Percentiles rank a stretch among this genome's conserved stretches.
Conservation (phyloP, 2,888 invertebrate species). For the Archips crataeganus region DNA sequence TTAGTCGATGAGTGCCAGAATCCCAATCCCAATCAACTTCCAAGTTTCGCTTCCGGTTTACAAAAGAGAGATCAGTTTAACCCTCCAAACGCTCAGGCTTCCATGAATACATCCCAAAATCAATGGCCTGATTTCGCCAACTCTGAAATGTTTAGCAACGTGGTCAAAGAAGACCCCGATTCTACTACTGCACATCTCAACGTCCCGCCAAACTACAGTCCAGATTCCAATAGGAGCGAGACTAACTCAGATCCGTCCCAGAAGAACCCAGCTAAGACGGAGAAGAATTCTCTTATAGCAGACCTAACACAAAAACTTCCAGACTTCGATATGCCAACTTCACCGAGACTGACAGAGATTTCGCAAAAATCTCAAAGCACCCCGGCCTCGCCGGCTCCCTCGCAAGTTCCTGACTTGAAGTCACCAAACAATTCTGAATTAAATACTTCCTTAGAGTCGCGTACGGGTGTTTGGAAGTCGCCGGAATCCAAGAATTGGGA, state of each 20-base stretch:
- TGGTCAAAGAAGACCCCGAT: slow-evolving; percentile 91
- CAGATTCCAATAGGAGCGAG: slow-evolving; percentile 83
- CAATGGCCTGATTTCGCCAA: slow-evolving; percentile 81
- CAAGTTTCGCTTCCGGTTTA: slow-evolving; percentile 74
- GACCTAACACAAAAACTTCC: slow-evolving; percentile 71
- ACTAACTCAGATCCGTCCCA: slow-evolving; percentile 69
- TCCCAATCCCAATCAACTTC: slow-evolving; percentile 73
- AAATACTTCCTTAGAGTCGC: slow-evolving; percentile 61
- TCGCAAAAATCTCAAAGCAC: slow-evolving; percentile 76
- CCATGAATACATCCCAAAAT: slow-evolving; percentile 61
- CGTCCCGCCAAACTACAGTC: slow-evolving; percentile 78
- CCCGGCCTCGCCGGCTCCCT: slow-evolving; percentile 72
- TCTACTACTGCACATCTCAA: slow-evolving; percentile 88
- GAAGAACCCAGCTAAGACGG: slow-evolving; percentile 61
- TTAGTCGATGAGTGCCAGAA: slow-evolving; percentile 80
- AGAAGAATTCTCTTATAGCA: slow-evolving; percentile 55
- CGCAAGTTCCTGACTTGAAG: slow-evolving; percentile 73
- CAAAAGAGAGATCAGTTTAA: slow-evolving; percentile 75
- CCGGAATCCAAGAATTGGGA: slow-evolving; percentile 81
- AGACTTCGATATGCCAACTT: slow-evolving; percentile 79
- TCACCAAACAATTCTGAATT: slow-evolving; percentile 66
- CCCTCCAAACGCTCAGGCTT: slow-evolving; percentile 51
- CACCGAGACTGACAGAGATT: slow-evolving; percentile 77
- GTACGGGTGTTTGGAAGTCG: slow-evolving; percentile 80
- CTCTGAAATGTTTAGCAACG: slow-evolving; percentile 79